phyloP scores from a whole-genome alignment of 2,797 vertebrate genomes.

The Orientallactaga sibirica region DNA sequence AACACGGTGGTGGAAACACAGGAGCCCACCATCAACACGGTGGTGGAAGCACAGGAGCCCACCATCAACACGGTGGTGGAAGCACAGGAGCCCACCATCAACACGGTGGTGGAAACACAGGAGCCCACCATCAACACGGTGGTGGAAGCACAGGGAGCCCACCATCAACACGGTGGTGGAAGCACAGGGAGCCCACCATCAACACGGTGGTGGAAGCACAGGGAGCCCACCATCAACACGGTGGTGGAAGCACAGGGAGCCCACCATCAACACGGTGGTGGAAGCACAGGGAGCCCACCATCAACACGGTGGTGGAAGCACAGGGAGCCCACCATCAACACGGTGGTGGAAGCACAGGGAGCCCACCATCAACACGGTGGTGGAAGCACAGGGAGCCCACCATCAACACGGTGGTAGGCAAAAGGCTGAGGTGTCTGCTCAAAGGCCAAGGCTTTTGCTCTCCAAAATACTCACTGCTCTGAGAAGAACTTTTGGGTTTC shows the following conservation, averaged over 20 bases:
- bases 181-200: neutral
- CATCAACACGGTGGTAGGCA: neutral
- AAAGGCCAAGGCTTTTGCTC: neutral
- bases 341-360: no score
- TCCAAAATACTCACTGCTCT: conserved; percentile 91
- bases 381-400: neutral
- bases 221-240: neutral
- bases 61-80: neutral
- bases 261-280: neutral
- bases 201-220: neutral
- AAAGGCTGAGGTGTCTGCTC: neutral
- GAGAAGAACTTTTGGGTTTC: conserved; percentile 93
- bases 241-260: no score
- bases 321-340: no score
- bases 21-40: neutral
- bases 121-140: neutral
- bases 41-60: no score
- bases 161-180: neutral
- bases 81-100: neutral
- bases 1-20: neutral
- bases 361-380: no score
- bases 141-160: neutral
- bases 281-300: no score
- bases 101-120: no score
- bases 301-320: no score